phyloP scores from a whole-genome alignment of 2,888 invertebrate genomes.

The Galerucella nymphaeae region DNA sequence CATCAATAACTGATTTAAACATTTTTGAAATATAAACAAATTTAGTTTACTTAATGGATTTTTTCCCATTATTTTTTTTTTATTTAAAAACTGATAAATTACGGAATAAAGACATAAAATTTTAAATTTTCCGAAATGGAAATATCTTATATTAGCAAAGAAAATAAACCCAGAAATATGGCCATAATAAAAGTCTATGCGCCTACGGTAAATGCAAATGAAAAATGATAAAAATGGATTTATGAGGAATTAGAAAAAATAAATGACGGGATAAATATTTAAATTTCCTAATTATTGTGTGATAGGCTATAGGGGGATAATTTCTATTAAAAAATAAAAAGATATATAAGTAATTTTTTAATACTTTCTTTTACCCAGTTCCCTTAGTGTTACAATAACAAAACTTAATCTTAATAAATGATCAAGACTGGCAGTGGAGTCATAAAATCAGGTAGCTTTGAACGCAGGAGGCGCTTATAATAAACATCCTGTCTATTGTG shows the following conservation, averaged over 20 bases:
- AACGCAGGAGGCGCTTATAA: slow-evolving; percentile 49
- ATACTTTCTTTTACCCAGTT: slow-evolving; percentile 46
- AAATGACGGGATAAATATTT: slow-evolving; percentile 6
- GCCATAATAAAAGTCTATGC: slow-evolving; percentile 3
- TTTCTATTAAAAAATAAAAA: neutral
- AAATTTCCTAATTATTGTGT: slow-evolving; percentile 7
- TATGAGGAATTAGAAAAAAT: slow-evolving; percentile 11
- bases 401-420: slow-evolving; percentile 58
- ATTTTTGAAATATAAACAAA: neutral
- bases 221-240: slow-evolving; percentile 9
- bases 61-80: neutral
- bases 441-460: slow-evolving; percentile 53
- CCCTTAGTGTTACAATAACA: slow-evolving; percentile 48
- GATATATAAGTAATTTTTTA: slow-evolving; percentile 20
- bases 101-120: neutral
- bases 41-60: neutral
- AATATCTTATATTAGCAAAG: slow-evolving; percentile 7
- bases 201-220: neutral
- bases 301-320: neutral
- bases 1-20: neutral
- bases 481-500: slow-evolving; percentile 60
- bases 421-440: slow-evolving; percentile 51
- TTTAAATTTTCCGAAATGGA: neutral
- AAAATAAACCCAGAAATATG: slow-evolving; percentile 5
- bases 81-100: neutral